These are phyloP conservation scores for Cinclus cinclus DNA, from an alignment of 2,113 vertebrate genomes.

Conservation along the genomic window DNA sequence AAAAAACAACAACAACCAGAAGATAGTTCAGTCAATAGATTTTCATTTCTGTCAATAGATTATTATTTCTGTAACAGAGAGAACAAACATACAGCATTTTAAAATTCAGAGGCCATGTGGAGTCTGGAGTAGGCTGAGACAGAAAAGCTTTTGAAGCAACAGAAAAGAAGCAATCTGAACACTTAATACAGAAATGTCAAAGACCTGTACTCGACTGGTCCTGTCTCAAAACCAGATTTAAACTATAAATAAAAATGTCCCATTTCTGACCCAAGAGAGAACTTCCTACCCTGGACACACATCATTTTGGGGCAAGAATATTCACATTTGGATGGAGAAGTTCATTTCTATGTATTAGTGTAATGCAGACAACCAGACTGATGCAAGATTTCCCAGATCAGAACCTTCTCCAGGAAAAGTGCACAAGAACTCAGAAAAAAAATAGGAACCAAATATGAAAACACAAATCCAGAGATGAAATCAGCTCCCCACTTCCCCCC, in stretches of 20 bases:
- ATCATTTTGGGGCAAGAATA: neutral
- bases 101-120: neutral
- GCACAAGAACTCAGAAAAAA: neutral
- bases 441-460: neutral
- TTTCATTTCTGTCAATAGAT: neutral
- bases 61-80: neutral
- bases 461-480: slow-evolving; percentile 26
- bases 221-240: neutral
- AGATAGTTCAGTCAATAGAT: neutral
- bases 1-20: neutral
- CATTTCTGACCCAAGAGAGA: neutral
- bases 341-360: slow-evolving; percentile 7
- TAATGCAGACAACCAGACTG: neutral
- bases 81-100: neutral
- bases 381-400: slow-evolving; percentile 14
- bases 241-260: neutral
- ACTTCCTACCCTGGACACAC: neutral
- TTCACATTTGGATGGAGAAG: neutral
- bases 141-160: neutral
- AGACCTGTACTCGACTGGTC: neutral
- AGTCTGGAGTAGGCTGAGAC: neutral
- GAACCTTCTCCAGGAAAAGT: slow-evolving; percentile 17
- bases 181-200: neutral
- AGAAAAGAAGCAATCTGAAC: neutral
- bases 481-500: neutral